Conservation (phyloP, 23 tunicate species). For the Styela clava region DNA sequence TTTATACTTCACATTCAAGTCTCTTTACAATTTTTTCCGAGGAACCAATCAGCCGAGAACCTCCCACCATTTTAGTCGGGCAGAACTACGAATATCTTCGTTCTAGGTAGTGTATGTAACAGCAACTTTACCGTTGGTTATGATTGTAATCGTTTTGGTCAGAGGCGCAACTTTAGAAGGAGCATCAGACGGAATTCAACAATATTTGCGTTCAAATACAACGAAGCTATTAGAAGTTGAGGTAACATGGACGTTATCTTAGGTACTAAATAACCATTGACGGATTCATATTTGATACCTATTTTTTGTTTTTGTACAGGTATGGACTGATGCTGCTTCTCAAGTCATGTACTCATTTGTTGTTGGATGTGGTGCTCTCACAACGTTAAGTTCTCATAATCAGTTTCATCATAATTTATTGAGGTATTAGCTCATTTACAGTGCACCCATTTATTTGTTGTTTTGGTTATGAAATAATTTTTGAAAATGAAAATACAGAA, state of each 20-base stretch:
- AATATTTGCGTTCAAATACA: slow-evolving; percentile 18
- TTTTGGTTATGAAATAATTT: too few species aligned
- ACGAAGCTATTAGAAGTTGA: slow-evolving; percentile 14
- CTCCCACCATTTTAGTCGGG: too few species aligned
- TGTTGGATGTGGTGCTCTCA: slow-evolving; percentile 21
- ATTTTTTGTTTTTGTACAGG: slow-evolving; percentile 4
- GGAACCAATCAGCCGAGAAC: too few species aligned
- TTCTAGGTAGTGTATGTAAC: slow-evolving; percentile 3
- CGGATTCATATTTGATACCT: too few species aligned
- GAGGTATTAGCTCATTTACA: slow-evolving; percentile 7
- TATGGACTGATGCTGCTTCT: slow-evolving; percentile 24
- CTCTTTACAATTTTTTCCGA: too few species aligned
- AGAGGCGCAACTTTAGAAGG: slow-evolving; percentile 30
- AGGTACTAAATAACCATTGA: too few species aligned
- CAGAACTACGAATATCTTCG: too few species aligned
- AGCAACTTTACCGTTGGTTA: slow-evolving; percentile 19
- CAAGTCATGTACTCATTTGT: slow-evolving; percentile 26
- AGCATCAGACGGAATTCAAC: slow-evolving; percentile 21
- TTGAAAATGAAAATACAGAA: too few species aligned
- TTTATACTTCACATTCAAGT: too few species aligned
- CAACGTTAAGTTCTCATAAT: slow-evolving; percentile 18
- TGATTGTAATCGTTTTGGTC: slow-evolving; percentile 9
- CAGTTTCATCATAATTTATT: slow-evolving; percentile 20
- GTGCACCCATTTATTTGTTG: too few species aligned
- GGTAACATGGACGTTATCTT: too few species aligned